Base-by-base conservation (phyloP, 2,888 invertebrate genomes). In the Callosobruchus maculatus region DNA sequence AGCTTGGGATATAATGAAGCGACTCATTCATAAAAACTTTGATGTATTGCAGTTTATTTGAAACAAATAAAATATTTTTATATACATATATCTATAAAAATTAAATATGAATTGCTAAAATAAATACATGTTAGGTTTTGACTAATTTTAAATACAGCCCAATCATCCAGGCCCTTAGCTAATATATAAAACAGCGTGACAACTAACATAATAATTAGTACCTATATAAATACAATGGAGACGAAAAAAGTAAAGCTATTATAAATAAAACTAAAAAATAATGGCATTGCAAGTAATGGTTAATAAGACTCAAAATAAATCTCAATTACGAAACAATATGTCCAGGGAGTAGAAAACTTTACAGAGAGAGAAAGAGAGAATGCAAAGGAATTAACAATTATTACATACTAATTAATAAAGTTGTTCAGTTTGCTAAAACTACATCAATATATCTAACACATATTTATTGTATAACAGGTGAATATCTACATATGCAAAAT, bases 11-110 rank as follows among this genome's bases (percentile, higher is more conserved):
- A 49, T 49, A 49, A 18, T 13, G 13, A 49, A 13, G 13, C 49
- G 13, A 13, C 13, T 49, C 13, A 7, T 49, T 49, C 49, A 49
- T 49, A 49, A 49, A 49, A 49, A 49, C 49, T 49, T 71, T 71
- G 22, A 71, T 67, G 67, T 71, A 67, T 67, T 22, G 67, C 68
- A 21, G 66, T 67, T 71, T 71, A 71, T 67, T 71, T 71, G 71
- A 71, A 71, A 71, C 66, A 71, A 67, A 71, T 71, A 71, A 71
- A 73, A 77, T 77, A 74, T 73, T 76, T 76, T 76, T 77, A 77
- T 77, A 76, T 77, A 77, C 77, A 77, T 77, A 77, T 77, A 77
- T 77, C 73, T 77, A 77, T 77, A 77, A 77, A 77, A 77, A 77
- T 77, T 77, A 77, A 77, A 77, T 77, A 76, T 75, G 77, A 75